These are phyloP conservation scores for Shargacucullia verbasci DNA, from an alignment of 2,888 invertebrate species.

Conservation along the genomic window DNA sequence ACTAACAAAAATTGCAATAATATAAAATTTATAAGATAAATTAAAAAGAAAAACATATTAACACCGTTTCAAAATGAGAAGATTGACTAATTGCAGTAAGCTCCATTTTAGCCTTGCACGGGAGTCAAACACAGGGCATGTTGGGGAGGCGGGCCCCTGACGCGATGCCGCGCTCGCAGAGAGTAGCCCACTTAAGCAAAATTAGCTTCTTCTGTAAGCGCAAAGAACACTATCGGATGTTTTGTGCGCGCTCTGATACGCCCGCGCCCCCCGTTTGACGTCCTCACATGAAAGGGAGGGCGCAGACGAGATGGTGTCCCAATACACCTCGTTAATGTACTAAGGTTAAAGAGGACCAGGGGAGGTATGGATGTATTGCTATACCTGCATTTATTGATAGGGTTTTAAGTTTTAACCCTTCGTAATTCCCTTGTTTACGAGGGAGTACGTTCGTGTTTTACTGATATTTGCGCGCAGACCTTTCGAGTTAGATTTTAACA, in stretches of 20 bases:
- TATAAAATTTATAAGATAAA: too few species aligned
- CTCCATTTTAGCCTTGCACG: slow-evolving; percentile 74
- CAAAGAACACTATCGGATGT: slow-evolving; percentile 88
- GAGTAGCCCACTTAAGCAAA: slow-evolving; percentile 89
- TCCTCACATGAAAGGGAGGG: slow-evolving; percentile 78
- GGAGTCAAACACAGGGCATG: slow-evolving; percentile 74
- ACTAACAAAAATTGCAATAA: neutral
- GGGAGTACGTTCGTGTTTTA: slow-evolving; percentile 11
- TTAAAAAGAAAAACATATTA: slow-evolving; percentile 28
- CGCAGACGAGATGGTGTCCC: slow-evolving; percentile 64
- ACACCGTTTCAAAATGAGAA: slow-evolving; percentile 30
- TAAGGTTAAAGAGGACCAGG: slow-evolving; percentile 43
- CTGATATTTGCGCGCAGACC: slow-evolving; percentile 9
- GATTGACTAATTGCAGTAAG: slow-evolving; percentile 55
- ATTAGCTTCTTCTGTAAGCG: slow-evolving; percentile 87
- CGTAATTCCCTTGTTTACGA: slow-evolving; percentile 7
- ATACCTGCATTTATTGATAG: slow-evolving; percentile 35
- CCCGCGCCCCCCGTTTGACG: slow-evolving; percentile 74
- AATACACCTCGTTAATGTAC: slow-evolving; percentile 70
- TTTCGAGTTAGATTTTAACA: slow-evolving; percentile 17
- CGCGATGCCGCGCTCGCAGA: slow-evolving; percentile 63
- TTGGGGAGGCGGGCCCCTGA: slow-evolving; percentile 72
- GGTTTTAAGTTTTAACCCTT: neutral
- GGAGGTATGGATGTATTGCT: slow-evolving; percentile 17
- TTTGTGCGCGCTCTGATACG: slow-evolving; percentile 80